Percentiles rank a stretch among this genome's conserved stretches.
phyloP scores from a whole-genome alignment of 2,797 vertebrate species.

The Hydrophis major region DNA sequence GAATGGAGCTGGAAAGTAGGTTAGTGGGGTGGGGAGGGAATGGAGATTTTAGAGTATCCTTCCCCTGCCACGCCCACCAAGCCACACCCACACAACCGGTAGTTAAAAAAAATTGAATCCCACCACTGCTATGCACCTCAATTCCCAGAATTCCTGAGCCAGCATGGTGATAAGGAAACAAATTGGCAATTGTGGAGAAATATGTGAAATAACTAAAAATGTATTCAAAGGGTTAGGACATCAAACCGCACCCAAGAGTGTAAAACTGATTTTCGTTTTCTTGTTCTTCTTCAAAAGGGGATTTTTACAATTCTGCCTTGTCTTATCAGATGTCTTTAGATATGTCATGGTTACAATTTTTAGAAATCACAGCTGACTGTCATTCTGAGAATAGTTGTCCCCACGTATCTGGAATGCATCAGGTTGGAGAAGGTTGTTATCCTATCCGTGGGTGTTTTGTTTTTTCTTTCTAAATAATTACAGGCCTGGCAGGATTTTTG shows the following conservation, averaged over 20 bases:
- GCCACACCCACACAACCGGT: no score
- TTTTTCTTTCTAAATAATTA: constrained; percentile 31
- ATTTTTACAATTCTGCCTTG: not conserved
- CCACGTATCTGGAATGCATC: not conserved
- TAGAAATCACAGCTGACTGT: not conserved
- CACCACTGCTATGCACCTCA: not conserved
- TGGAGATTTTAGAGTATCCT: no score
- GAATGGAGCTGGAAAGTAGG: no score
- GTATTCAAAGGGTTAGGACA: not conserved
- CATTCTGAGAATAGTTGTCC: not conserved
- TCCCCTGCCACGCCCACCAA: no score
- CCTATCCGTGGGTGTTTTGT: constrained; percentile 33
- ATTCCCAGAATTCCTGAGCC: not conserved
- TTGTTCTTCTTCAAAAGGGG: not conserved
- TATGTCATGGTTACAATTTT: not conserved
- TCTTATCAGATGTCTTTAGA: not conserved
- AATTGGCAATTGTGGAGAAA: not conserved
- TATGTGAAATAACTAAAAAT: not conserved
- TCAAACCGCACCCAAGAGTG: not conserved
- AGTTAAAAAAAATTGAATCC: no score
- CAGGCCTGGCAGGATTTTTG: constrained; percentile 48
- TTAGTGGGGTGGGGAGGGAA: no score
- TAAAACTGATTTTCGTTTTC: not conserved
- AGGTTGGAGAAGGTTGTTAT: not conserved
- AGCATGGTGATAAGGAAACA: not conserved